Conservation (phyloP, 1,140 invertebrate species). For the Drosophila repleta region DNA sequence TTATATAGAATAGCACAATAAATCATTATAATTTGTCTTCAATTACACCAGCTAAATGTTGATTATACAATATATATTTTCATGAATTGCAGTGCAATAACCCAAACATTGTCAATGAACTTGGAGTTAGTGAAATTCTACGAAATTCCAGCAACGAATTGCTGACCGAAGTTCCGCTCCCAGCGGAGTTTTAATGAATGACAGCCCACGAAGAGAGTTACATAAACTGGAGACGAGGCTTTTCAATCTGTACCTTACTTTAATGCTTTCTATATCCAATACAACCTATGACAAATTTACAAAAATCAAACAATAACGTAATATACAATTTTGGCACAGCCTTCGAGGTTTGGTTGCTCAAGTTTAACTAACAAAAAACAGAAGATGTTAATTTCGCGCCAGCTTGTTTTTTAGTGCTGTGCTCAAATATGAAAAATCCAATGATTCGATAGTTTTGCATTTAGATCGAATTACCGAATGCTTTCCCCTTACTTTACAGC, state of each 20-base stretch:
- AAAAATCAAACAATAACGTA: too few relatives aligned
- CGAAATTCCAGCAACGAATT: conserved; percentile 11
- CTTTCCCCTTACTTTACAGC: not conserved
- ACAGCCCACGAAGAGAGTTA: not conserved
- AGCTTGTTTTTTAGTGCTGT: conserved; percentile 35
- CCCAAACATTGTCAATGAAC: conserved; percentile 30
- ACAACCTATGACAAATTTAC: not conserved
- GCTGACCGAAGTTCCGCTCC: conserved; percentile 29
- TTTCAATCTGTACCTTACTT: too few relatives aligned
- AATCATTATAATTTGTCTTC: not conserved
- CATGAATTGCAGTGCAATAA: conserved; percentile 1
- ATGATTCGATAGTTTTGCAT: not conserved
- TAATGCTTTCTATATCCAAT: too few relatives aligned
- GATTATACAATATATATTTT: not conserved
- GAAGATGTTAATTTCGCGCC: not conserved
- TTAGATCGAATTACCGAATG: not conserved
- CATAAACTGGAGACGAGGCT: too few relatives aligned
- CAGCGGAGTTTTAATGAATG: not conserved
- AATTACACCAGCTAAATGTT: not conserved
- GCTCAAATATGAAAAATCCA: conserved; percentile 23
- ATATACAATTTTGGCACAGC: too few relatives aligned
- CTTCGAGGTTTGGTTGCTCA: too few relatives aligned
- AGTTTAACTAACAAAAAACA: not conserved
- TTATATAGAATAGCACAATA: too few relatives aligned
- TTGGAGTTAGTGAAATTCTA: conserved; percentile 4